A percentile compares a stretch with the other conserved stretches of the same genome.
phyloP scores from a whole-genome alignment of 2,797 vertebrate genomes.

The Knipowitschia caucasica region DNA sequence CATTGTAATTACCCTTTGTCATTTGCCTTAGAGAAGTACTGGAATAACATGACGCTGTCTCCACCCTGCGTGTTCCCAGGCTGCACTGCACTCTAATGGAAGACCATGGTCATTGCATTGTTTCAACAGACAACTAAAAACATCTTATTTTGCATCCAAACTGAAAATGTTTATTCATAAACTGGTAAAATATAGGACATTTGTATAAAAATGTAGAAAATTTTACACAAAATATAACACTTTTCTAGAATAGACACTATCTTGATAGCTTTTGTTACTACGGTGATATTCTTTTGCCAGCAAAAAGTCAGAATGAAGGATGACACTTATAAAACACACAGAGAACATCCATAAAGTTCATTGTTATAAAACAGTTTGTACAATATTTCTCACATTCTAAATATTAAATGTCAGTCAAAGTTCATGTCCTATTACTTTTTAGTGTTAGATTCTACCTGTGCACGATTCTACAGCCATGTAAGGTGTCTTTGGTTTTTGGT shows the following conservation, averaged over 20 bases:
- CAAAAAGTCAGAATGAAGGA: conserved; percentile 77
- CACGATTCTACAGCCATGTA: conserved; percentile 56
- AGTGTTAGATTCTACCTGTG: conserved; percentile 67
- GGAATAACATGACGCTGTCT: neutral
- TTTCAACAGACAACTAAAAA: neutral
- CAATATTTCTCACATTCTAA: conserved; percentile 77
- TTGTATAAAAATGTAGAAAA: conserved; percentile 86
- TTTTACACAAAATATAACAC: conserved; percentile 83
- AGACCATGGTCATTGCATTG: conserved; percentile 25
- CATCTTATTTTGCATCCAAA: conserved; percentile 56
- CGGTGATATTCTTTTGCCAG: conserved; percentile 82
- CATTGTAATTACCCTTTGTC: neutral
- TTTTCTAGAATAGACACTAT: conserved; percentile 79
- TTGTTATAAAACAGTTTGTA: conserved; percentile 69
- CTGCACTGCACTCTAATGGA: conserved; percentile 60
- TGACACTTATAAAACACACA: conserved; percentile 70
- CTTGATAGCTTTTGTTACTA: conserved; percentile 73
- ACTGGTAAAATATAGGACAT: conserved; percentile 84
- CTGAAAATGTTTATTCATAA: conserved; percentile 80
- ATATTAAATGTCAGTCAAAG: conserved; percentile 70
- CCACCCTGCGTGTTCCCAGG: conserved; percentile 19
- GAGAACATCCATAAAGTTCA: conserved; percentile 66
- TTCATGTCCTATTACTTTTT: conserved; percentile 61
- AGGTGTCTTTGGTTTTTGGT: conserved; percentile 78
- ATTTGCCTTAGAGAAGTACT: neutral